A percentile compares a stretch with the other conserved stretches of the same genome.
Conservation (phyloP, 2,113 vertebrate species). For the Scomber japonicus region DNA sequence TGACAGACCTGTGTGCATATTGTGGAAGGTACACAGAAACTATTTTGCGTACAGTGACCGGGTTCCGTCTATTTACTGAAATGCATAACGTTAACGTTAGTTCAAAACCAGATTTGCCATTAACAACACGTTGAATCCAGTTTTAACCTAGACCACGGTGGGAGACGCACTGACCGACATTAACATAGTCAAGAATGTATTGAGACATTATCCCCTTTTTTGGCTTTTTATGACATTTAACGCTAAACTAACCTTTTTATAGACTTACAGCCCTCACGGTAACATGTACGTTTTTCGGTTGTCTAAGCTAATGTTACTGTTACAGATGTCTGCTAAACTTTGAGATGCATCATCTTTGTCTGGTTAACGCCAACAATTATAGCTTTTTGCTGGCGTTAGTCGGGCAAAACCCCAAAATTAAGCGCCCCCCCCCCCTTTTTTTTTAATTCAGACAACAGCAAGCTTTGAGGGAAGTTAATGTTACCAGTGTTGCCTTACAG, state of each 20-base stretch:
- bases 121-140: not conserved
- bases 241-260: not conserved
- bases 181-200: not conserved
- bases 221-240: not conserved
- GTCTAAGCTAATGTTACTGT: slow-evolving; percentile 9
- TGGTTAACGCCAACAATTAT: not conserved
- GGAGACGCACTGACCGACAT: not conserved
- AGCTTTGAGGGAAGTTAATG: not conserved
- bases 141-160: not conserved
- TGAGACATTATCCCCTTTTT: not conserved
- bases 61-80: slow-evolving; percentile 80
- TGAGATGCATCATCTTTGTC: not conserved
- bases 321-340: not conserved
- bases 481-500: slow-evolving; percentile 1
- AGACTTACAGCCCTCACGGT: slow-evolving; percentile 3
- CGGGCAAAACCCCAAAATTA: not conserved
- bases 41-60: slow-evolving; percentile 26
- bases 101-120: slow-evolving; percentile 1
- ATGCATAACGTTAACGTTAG: slow-evolving; percentile 8
- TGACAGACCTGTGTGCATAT: slow-evolving; percentile 10
- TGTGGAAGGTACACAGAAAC: slow-evolving; percentile 56
- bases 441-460: not conserved
- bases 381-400: not conserved
- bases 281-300: not conserved
- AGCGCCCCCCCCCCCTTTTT: no score